These are phyloP conservation scores for Camponotus vicinus DNA, from an alignment of 1,140 invertebrate genomes.

Conservation along the genomic window DNA sequence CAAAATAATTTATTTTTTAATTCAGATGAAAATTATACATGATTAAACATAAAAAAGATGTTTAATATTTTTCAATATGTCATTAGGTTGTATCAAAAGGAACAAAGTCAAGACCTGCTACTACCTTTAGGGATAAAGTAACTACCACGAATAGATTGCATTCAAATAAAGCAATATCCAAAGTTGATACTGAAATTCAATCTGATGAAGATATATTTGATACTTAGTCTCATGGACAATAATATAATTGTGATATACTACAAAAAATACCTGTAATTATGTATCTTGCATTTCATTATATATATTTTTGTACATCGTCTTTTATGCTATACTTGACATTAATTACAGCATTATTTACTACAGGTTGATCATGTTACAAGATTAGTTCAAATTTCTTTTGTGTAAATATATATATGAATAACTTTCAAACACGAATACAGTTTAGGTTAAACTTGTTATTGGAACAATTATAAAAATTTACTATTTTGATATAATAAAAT, in stretches of 20 bases:
- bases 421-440: background rate
- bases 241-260: conserved; percentile 29
- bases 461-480: conserved; percentile 21
- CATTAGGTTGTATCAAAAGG: conserved; percentile 73
- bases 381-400: background rate
- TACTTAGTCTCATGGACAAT: conserved; percentile 48
- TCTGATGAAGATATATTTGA: conserved; percentile 81
- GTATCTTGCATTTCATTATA: conserved; percentile 30
- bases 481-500: conserved; percentile 57
- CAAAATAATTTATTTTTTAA: conserved; percentile 7
- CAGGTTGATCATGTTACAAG: background rate
- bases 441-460: background rate
- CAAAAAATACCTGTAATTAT: conserved; percentile 3
- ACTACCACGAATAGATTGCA: conserved; percentile 31
- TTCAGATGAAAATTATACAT: conserved; percentile 6
- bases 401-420: conserved; percentile 21
- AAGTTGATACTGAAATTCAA: conserved; percentile 34
- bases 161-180: conserved; percentile 25
- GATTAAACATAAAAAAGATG: background rate
- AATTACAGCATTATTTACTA: conserved; percentile 2
- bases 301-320: background rate
- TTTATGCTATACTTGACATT: conserved; percentile 2
- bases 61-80: conserved; percentile 46
- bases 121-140: conserved; percentile 19
- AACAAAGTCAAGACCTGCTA: conserved; percentile 71